These are phyloP conservation scores for Choristoneura rosaceana DNA, from an alignment of 2,888 invertebrate species.

Conservation along the genomic window DNA sequence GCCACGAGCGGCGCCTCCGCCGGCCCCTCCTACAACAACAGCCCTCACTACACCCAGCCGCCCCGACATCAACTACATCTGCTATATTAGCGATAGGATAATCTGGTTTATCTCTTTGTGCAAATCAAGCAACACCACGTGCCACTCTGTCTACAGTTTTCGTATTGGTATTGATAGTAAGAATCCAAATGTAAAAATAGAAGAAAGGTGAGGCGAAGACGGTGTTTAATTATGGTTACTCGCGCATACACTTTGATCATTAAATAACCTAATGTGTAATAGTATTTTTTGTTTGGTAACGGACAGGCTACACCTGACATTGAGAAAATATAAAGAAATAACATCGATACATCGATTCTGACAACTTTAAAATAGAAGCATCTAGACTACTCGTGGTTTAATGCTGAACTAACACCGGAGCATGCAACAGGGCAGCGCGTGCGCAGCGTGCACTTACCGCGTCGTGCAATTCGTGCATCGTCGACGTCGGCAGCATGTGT, in stretches of 20 bases:
- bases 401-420: conserved; percentile 61
- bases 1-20: conserved; percentile 86
- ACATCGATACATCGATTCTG: conserved; percentile 34
- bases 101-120: conserved; percentile 6
- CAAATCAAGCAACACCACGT: conserved; percentile 24
- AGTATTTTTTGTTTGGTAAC: neutral
- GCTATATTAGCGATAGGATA: neutral
- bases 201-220: neutral
- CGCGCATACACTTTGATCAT: neutral
- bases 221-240: neutral
- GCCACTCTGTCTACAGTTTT: conserved; percentile 10
- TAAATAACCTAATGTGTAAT: neutral
- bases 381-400: conserved; percentile 66
- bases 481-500: conserved; percentile 84
- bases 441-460: conserved; percentile 80
- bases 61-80: conserved; percentile 37
- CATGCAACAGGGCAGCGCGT: conserved; percentile 52
- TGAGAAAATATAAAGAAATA: conserved; percentile 24
- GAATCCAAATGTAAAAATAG: neutral
- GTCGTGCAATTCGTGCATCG: conserved; percentile 86
- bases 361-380: conserved; percentile 44
- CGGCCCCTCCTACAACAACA: conserved; percentile 85
- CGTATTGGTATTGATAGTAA: neutral
- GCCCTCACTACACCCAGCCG: conserved; percentile 80
- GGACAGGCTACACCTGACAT: conserved; percentile 26